Evolutionary conservation across 2,797 vertebrate genomes (phyloP).

Genomic region (Xiphorhynchus erythropygius): DNA sequence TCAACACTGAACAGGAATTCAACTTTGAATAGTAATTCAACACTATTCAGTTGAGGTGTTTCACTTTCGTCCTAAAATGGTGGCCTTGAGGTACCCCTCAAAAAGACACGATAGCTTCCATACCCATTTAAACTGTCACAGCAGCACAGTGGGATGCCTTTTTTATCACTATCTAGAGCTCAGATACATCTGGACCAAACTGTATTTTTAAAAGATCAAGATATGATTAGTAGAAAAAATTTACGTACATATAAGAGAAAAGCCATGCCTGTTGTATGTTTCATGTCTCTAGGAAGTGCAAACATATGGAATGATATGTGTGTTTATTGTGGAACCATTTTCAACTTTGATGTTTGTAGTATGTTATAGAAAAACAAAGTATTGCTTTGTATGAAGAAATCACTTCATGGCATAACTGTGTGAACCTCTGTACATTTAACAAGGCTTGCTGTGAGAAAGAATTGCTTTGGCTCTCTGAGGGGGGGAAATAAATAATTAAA

Average conservation of each 20-base stretch:
- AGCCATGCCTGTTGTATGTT: background rate
- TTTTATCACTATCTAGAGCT: background rate
- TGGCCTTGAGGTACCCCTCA: background rate
- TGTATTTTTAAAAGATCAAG: background rate
- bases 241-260: background rate
- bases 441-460: conserved; percentile 32
- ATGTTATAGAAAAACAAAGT: background rate
- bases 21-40: background rate
- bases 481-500: conserved; percentile 17
- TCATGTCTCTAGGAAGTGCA: background rate
- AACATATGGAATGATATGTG: background rate
- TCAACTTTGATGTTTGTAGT: background rate
- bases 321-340: background rate
- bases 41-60: background rate
- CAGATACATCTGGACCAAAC: background rate
- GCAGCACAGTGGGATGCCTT: background rate
- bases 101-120: background rate
- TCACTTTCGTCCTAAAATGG: background rate
- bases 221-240: background rate
- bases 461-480: background rate
- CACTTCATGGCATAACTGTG: background rate
- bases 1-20: background rate
- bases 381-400: background rate
- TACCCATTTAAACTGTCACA: background rate
- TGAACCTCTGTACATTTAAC: background rate